These are phyloP conservation scores for Amiota communis DNA, from an alignment of 2,888 invertebrate genomes.

Conservation along the genomic window DNA sequence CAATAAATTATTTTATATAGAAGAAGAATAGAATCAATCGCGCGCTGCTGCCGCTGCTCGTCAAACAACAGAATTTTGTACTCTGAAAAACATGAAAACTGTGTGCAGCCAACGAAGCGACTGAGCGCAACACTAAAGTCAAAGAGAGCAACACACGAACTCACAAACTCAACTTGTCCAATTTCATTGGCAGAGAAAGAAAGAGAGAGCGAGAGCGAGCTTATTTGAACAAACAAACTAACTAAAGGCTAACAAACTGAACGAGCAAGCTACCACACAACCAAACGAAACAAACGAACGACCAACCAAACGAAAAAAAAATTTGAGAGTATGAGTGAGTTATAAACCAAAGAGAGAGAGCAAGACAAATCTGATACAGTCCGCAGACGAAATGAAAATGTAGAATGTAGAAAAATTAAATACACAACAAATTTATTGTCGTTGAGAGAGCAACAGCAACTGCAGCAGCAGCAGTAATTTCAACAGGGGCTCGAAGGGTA, in stretches of 20 bases:
- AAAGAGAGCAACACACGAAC: slow-evolving; percentile 22
- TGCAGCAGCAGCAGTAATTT: no score
- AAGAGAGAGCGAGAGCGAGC: slow-evolving; percentile 1
- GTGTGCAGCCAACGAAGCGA: slow-evolving; percentile 22
- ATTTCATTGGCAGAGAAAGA: neutral
- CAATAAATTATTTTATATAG: no score
- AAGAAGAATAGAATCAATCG: neutral
- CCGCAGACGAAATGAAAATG: neutral
- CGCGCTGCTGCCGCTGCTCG: slow-evolving; percentile 3
- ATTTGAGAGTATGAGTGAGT: no score
- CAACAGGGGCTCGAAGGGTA: no score
- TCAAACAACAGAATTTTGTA: slow-evolving; percentile 14
- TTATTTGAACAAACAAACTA: no score
- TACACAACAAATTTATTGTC: no score
- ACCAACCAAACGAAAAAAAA: no score
- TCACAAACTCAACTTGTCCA: slow-evolving; percentile 3
- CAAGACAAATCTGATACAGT: neutral
- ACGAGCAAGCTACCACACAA: neutral
- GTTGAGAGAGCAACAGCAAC: no score
- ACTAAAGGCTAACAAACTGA: slow-evolving; percentile 2
- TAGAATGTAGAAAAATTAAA: neutral
- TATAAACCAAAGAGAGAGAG: no score
- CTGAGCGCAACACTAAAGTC: slow-evolving; percentile 25
- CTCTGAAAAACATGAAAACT: slow-evolving; percentile 13
- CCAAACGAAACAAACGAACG: no score